phyloP scores from a whole-genome alignment of 2,797 vertebrate species.

The Distichodus sexfasciatus region DNA sequence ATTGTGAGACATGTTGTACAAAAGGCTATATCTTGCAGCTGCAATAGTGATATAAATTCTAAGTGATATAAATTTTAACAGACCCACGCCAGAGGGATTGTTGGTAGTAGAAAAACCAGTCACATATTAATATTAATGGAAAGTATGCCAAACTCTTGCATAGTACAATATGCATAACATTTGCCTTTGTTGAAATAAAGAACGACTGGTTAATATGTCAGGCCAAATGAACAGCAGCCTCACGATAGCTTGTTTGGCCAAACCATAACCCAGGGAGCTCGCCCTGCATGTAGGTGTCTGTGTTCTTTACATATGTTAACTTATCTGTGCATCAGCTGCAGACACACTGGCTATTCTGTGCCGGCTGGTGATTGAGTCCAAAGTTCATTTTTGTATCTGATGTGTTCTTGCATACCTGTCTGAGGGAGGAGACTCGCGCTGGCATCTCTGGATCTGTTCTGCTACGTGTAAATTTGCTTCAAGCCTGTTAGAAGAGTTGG shows the following conservation, averaged over 20 bases:
- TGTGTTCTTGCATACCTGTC: not conserved
- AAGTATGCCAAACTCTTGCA: not conserved
- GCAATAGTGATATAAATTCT: too few species aligned
- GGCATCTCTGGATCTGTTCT: not conserved
- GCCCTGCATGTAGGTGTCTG: not conserved
- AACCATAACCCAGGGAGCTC: not conserved
- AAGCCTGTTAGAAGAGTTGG: not conserved
- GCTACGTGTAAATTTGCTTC: not conserved
- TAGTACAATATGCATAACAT: too few species aligned
- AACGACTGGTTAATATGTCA: not conserved
- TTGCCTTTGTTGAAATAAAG: too few species aligned
- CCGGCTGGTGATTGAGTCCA: not conserved
- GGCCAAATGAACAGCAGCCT: not conserved
- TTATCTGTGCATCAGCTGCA: slow-evolving; percentile 24
- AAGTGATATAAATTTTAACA: too few species aligned
- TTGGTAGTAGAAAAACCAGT: too few species aligned
- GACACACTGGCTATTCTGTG: not conserved
- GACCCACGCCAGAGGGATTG: too few species aligned
- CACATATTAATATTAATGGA: too few species aligned
- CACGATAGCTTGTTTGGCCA: not conserved
- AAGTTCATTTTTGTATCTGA: slow-evolving; percentile 30
- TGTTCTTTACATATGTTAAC: slow-evolving; percentile 13
- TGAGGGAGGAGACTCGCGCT: not conserved
- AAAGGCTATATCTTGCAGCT: too few species aligned
- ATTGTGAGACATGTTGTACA: too few species aligned